Evolutionary conservation across 2,113 vertebrate genomes (phyloP).

Genomic region (Pelvicachromis taeniatus): DNA sequence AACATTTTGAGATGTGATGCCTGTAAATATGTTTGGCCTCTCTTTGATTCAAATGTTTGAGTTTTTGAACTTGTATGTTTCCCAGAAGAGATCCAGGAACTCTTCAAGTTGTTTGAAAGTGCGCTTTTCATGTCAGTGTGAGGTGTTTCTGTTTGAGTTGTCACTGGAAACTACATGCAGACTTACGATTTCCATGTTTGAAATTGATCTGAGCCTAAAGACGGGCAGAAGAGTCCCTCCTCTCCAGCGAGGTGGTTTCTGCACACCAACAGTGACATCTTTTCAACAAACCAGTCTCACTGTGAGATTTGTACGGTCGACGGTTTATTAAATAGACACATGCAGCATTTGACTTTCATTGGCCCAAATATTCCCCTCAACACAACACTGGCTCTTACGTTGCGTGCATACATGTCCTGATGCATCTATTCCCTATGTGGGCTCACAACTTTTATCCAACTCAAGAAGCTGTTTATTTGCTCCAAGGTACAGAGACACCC

Average conservation of each 20-base stretch:
- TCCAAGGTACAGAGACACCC: background rate
- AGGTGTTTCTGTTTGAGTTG: background rate
- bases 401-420: background rate
- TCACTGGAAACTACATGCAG: background rate
- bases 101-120: background rate
- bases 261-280: background rate
- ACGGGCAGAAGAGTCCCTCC: background rate
- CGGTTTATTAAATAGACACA: constrained; percentile 23
- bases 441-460: background rate
- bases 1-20: background rate
- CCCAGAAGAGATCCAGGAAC: background rate
- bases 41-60: background rate
- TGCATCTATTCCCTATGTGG: background rate
- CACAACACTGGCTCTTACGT: background rate
- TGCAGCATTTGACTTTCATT: constrained; percentile 16
- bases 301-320: constrained; percentile 34
- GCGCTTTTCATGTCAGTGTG: background rate
- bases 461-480: background rate
- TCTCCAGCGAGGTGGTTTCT: background rate
- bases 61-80: background rate
- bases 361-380: background rate
- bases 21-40: background rate
- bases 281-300: background rate
- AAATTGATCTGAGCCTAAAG: no score
- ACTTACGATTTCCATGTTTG: no score